Conservation (phyloP, 1,140 invertebrate species). For the Capitella teleta region DNA sequence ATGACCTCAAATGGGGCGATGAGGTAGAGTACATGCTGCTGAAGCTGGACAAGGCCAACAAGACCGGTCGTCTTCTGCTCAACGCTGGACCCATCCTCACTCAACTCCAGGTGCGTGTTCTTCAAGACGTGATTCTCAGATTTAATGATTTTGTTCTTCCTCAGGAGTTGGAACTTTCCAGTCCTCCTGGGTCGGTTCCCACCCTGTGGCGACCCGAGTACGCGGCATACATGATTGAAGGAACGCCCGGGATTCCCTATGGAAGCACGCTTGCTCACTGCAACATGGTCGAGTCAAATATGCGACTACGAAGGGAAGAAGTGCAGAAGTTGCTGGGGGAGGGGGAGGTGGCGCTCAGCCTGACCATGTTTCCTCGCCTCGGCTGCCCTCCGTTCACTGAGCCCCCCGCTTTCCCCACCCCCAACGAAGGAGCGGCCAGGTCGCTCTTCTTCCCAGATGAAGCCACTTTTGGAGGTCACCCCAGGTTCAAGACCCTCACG, state of each 20-base stretch:
- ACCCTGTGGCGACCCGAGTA: slow-evolving; percentile 87
- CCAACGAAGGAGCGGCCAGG: slow-evolving; percentile 56
- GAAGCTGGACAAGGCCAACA: slow-evolving; percentile 81
- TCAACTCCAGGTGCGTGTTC: slow-evolving; percentile 53
- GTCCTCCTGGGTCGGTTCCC: slow-evolving; percentile 19
- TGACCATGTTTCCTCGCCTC: slow-evolving; percentile 49
- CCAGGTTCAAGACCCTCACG: slow-evolving; percentile 87
- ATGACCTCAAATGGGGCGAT: slow-evolving; percentile 90
- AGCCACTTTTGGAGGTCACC: slow-evolving; percentile 85
- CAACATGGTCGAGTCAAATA: slow-evolving; percentile 95
- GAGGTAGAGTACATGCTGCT: slow-evolving; percentile 97
- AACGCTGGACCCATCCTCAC: slow-evolving; percentile 68
- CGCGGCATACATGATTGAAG: slow-evolving; percentile 97
- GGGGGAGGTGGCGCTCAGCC: background rate
- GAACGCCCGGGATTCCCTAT: slow-evolving; percentile 90
- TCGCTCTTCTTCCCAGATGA: slow-evolving; percentile 94
- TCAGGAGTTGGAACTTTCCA: background rate
- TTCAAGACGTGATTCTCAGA: background rate
- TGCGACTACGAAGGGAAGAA: slow-evolving; percentile 79
- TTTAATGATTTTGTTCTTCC: background rate
- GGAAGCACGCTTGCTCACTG: slow-evolving; percentile 78
- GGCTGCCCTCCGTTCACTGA: slow-evolving; percentile 81
- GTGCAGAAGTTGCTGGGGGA: too few relatives aligned
- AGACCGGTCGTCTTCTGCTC: slow-evolving; percentile 67
- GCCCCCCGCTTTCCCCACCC: slow-evolving; percentile 56